These are phyloP conservation scores for Hirundichthys speculiger DNA, from an alignment of 2,113 vertebrate genomes.

Conservation along the genomic window DNA sequence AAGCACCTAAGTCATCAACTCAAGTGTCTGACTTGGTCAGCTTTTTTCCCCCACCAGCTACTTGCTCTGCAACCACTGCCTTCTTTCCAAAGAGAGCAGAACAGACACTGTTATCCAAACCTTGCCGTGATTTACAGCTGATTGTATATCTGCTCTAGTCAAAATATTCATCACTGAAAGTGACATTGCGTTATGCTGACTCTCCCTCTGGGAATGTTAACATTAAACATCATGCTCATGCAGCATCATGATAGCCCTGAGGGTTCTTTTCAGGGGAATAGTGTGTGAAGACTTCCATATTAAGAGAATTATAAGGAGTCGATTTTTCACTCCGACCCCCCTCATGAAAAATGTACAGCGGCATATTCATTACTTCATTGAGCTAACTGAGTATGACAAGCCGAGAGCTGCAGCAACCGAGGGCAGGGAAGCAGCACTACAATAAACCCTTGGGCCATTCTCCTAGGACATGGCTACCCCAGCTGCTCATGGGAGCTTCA, in stretches of 20 bases:
- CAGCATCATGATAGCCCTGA: slow-evolving; percentile 55
- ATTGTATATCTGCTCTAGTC: slow-evolving; percentile 55
- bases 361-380: slow-evolving; percentile 78
- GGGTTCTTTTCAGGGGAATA: slow-evolving; percentile 36
- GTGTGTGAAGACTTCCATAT: slow-evolving; percentile 70
- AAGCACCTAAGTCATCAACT: slow-evolving; percentile 28
- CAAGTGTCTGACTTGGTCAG: slow-evolving; percentile 17
- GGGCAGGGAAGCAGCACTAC: slow-evolving; percentile 65
- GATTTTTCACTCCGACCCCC: slow-evolving; percentile 68
- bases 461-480: slow-evolving; percentile 69
- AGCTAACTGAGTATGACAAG: slow-evolving; percentile 80
- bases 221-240: slow-evolving; percentile 67
- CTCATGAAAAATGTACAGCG: slow-evolving; percentile 77
- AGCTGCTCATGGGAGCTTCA: slow-evolving; percentile 58
- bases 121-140: slow-evolving; percentile 53
- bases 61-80: not conserved
- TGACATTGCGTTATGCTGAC: slow-evolving; percentile 68
- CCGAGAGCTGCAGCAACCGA: slow-evolving; percentile 63
- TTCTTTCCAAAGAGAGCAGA: slow-evolving; percentile 14
- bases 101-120: slow-evolving; percentile 7
- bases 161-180: slow-evolving; percentile 64
- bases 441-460: slow-evolving; percentile 62
- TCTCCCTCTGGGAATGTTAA: slow-evolving; percentile 62
- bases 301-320: slow-evolving; percentile 69
- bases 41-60: not conserved